A percentile compares a stretch with the other conserved stretches of the same genome.
phyloP scores from a whole-genome alignment of 2,113 vertebrate species.

The Leuciscus idus region DNA sequence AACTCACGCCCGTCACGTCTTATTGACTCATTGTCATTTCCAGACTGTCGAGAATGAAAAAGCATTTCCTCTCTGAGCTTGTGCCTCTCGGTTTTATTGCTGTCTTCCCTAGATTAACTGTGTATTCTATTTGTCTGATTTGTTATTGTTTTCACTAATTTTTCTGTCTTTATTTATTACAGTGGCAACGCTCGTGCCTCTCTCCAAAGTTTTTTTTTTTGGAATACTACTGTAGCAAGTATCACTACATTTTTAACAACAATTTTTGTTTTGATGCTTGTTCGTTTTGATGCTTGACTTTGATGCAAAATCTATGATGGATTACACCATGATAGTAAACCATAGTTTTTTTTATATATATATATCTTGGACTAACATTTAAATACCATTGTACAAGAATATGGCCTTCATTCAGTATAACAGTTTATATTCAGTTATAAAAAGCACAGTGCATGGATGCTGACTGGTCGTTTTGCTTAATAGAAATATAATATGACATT shows the following conservation, averaged over 20 bases:
- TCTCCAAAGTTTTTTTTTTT: background rate
- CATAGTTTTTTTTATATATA: background rate
- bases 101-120: background rate
- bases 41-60: conserved; percentile 34
- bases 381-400: background rate
- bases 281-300: background rate
- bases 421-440: background rate
- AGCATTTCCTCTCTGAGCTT: background rate
- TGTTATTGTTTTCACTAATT: background rate
- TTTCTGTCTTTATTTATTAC: background rate
- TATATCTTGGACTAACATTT: background rate
- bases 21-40: conserved; percentile 51
- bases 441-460: background rate
- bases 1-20: conserved; percentile 67
- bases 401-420: background rate
- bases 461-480: background rate
- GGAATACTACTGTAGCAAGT: background rate
- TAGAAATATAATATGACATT: background rate
- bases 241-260: background rate
- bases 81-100: background rate
- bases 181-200: background rate
- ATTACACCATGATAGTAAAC: background rate
- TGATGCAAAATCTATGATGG: background rate
- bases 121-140: background rate
- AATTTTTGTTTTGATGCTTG: background rate